These are phyloP conservation scores for Agapornis canus DNA, from an alignment of 2,797 vertebrate genomes.

Conservation along the genomic window DNA sequence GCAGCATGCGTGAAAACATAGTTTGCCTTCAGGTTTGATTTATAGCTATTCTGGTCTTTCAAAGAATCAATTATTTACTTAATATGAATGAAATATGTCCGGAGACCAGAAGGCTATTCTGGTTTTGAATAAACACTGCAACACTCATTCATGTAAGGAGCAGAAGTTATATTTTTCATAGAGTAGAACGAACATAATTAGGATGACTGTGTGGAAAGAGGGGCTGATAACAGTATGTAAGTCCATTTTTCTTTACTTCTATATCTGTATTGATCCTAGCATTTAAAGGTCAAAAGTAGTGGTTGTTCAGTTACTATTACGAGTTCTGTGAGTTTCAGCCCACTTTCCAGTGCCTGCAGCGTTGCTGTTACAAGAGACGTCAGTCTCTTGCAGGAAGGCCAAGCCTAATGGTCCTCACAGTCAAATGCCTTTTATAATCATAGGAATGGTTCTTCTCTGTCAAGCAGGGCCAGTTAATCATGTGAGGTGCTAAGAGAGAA, in stretches of 20 bases:
- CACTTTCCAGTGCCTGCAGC: neutral
- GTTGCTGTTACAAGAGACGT: neutral
- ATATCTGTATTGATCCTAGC: neutral
- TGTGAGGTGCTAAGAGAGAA: neutral
- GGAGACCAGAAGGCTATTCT: neutral
- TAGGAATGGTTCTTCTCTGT: neutral
- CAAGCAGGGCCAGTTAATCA: neutral
- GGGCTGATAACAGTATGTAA: neutral
- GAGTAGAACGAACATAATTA: neutral
- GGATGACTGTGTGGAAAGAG: neutral
- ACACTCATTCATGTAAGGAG: neutral
- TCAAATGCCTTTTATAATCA: neutral
- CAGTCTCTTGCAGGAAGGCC: neutral
- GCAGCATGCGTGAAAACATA: neutral
- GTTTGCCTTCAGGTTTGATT: neutral
- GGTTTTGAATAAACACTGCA: neutral
- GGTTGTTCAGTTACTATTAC: neutral
- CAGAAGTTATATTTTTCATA: neutral
- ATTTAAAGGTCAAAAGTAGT: neutral
- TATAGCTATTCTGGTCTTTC: neutral
- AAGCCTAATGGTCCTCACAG: neutral
- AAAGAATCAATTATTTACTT: constrained; percentile 21
- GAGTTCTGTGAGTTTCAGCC: neutral
- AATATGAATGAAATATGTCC: neutral
- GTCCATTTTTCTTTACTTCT: neutral